A percentile compares a stretch with the other conserved stretches of the same genome.
These are phyloP conservation scores for Periophthalmodon schlosseri DNA, from an alignment of 2,113 vertebrate genomes.

Conservation along the genomic window DNA sequence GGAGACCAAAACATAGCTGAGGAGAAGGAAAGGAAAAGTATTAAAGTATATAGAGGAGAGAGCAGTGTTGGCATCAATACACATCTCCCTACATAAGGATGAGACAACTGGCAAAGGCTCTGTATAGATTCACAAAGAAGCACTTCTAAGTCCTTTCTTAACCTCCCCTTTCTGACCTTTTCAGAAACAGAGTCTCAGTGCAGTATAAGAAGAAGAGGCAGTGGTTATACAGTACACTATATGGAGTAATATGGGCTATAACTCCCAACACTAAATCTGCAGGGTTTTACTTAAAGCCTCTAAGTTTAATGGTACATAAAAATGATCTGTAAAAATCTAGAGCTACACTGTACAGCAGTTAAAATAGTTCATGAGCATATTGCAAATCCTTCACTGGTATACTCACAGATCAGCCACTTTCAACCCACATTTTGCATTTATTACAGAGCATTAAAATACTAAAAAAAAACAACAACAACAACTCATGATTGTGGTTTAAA, in stretches of 20 bases:
- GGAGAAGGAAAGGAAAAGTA: not conserved
- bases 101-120: not conserved
- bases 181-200: slow-evolving; percentile 3
- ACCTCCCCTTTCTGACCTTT: slow-evolving; percentile 3
- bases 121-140: not conserved
- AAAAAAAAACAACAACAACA: too few species aligned
- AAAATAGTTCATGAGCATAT: not conserved
- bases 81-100: not conserved
- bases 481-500: too few species aligned
- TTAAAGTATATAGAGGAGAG: not conserved
- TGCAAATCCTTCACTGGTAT: not conserved
- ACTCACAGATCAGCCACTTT: not conserved
- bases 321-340: not conserved
- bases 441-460: not conserved
- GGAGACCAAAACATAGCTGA: not conserved
- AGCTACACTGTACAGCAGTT: not conserved
- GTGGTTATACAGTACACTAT: not conserved
- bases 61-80: not conserved
- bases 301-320: slow-evolving; percentile 5
- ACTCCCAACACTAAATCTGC: not conserved
- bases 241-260: not conserved
- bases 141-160: slow-evolving; percentile 1
- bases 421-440: not conserved
- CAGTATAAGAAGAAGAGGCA: not conserved
- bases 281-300: slow-evolving; percentile 1